Evolutionary conservation across 2,888 invertebrate genomes (phyloP), one percentile per base, ranked within the genome.

Genomic region (Trachelus troglodyta): DNA sequence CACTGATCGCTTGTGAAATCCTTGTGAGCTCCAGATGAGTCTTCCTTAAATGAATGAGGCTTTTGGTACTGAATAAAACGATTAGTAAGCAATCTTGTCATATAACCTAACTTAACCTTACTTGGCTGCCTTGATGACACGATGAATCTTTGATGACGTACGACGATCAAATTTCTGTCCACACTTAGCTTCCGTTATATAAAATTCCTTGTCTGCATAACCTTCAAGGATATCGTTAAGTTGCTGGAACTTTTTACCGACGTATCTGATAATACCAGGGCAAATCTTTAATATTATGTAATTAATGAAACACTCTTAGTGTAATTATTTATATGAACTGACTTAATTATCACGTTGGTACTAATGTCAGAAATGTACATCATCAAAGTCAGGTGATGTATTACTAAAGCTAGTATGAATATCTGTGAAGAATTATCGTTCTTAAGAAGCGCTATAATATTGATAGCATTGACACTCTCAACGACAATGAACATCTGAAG

Each of bases 1-100:
- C 23, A 68, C 37, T 76, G n/a, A 78, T 56, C 31, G 11, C 35
- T 68, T 15, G 56, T 33, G 76, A n/a, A 15, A 78, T 12, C 34
- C 56, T 71, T 1, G 73, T 31, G 12, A 78, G 68, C 15, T 78
- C 78, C 4, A 78, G 31, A 31, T 76, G 78, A 73, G 4, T 76
- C 33, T 73, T n/a, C 35, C 78, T 78, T 78, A 12, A 76, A 76
- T 3, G 15, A 34, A 12, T 56, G 12, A 69, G 34, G 23, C 40
- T 40, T 15, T 40, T 40, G 40, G 23, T 23, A 40, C 0, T 6
- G 23, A 56, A 56, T 23, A 40, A 23, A 40, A 40, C 23, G 0
- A 6, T 56, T 23, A 0, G 6, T 40, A 15, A 56, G 40, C 15
- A 0, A 23, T 56, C 23, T 23, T 56, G 6, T 56, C 35, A 56